Percentiles rank a stretch among this genome's conserved stretches.
phyloP scores from a whole-genome alignment of 2,113 vertebrate genomes.

The Caretta caretta region DNA sequence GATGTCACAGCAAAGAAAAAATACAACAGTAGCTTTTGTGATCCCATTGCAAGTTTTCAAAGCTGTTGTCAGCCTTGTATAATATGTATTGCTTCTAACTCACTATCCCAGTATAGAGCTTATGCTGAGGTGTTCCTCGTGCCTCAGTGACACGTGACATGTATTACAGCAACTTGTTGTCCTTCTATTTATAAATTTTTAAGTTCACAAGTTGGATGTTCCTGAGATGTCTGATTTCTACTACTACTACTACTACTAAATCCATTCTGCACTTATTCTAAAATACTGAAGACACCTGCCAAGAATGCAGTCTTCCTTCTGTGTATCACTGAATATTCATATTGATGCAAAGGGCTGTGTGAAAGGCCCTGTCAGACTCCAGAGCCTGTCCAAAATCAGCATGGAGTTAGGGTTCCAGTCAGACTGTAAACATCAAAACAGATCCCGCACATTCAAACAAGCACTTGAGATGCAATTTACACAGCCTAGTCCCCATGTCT shows the following conservation, averaged over 20 bases:
- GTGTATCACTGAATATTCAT: neutral
- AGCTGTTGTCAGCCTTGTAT: constrained; percentile 24
- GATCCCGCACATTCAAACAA: neutral
- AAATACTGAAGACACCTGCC: neutral
- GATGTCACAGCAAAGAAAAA: neutral
- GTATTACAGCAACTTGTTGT: constrained; percentile 20
- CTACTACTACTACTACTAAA: neutral
- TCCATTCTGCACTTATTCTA: neutral
- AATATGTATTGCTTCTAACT: neutral
- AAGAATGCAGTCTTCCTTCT: neutral
- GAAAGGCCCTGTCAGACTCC: rapidly evolving
- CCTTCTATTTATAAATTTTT: constrained; percentile 41
- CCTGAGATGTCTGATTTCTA: constrained; percentile 16
- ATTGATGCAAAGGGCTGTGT: neutral
- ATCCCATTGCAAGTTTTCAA: constrained; percentile 39
- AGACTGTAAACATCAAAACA: neutral
- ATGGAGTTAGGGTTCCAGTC: neutral
- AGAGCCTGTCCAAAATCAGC: neutral
- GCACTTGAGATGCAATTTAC: neutral
- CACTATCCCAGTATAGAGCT: neutral
- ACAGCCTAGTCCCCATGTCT: neutral
- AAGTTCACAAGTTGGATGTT: constrained; percentile 29
- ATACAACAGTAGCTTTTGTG: neutral
- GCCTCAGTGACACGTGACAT: neutral
- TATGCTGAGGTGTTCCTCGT: constrained; percentile 34